Percentiles rank a stretch among this genome's conserved stretches.
These are phyloP conservation scores for Watersipora subatra DNA, from an alignment of 1,140 invertebrate species.

Conservation along the genomic window DNA sequence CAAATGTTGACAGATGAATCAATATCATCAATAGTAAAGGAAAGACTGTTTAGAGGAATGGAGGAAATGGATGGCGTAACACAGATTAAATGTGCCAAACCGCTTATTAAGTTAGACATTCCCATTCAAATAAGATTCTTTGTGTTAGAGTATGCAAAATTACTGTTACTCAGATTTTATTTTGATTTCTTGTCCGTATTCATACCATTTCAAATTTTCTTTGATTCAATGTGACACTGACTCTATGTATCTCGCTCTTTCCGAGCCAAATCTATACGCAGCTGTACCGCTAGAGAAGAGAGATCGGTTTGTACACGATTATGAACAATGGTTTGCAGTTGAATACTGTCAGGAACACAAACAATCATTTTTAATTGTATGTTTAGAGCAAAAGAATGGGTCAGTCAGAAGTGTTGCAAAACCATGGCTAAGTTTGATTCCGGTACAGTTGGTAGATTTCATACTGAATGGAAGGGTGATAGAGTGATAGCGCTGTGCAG, in stretches of 20 bases:
- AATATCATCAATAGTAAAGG: not conserved
- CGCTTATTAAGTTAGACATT: slow-evolving; percentile 5
- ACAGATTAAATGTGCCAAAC: slow-evolving; percentile 10
- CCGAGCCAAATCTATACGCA: not conserved
- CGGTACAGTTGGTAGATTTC: not conserved
- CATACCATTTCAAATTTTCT: not conserved
- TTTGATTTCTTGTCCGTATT: slow-evolving; percentile 9
- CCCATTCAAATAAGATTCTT: slow-evolving; percentile 9
- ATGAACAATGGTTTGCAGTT: not conserved
- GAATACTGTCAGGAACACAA: not conserved
- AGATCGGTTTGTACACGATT: not conserved
- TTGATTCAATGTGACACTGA: not conserved
- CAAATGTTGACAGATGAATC: not conserved
- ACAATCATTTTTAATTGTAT: not conserved
- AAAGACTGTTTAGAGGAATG: not conserved
- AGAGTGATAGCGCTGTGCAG: not conserved
- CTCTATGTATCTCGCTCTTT: not conserved
- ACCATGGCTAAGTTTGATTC: not conserved
- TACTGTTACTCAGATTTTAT: slow-evolving; percentile 10
- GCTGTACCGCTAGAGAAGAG: not conserved
- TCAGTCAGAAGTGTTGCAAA: not conserved
- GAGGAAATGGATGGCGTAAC: slow-evolving; percentile 2
- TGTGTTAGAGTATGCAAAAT: slow-evolving; percentile 12
- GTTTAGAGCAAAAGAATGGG: not conserved
- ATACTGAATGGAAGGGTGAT: not conserved